These are phyloP conservation scores for Mechanitis mazaeus DNA, from an alignment of 2,888 invertebrate genomes.

Conservation along the genomic window DNA sequence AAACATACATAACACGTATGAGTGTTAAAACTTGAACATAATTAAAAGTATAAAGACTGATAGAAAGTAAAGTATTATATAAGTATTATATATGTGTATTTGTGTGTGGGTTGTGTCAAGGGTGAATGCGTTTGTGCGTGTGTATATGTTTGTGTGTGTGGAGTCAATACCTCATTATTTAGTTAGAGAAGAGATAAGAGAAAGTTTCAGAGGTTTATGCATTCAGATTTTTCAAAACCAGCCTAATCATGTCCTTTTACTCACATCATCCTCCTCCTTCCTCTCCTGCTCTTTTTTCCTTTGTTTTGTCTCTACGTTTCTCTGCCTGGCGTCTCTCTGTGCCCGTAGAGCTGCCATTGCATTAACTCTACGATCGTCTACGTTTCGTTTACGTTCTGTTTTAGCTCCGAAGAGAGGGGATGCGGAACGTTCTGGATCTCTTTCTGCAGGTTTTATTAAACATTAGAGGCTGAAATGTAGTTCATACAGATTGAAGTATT, in stretches of 20 bases:
- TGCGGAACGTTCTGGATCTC: conserved; percentile 47
- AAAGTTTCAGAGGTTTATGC: background rate
- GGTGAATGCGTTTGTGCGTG: too few species aligned
- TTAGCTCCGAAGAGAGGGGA: conserved; percentile 77
- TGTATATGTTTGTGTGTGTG: too few species aligned
- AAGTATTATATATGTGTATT: too few species aligned
- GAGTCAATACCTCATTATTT: too few species aligned
- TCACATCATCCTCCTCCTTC: conserved; percentile 72
- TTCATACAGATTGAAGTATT: too few species aligned
- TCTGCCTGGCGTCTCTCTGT: conserved; percentile 91
- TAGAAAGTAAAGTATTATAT: too few species aligned
- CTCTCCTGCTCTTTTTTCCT: conserved; percentile 73
- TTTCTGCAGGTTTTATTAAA: conserved; percentile 33
- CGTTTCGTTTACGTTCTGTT: conserved; percentile 85
- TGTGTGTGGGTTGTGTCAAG: too few species aligned
- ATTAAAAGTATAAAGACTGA: too few species aligned
- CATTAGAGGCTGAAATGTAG: background rate
- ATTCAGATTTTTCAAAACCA: too few species aligned
- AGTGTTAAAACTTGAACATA: too few species aligned
- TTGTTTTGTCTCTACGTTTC: conserved; percentile 80
- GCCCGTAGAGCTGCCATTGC: conserved; percentile 96
- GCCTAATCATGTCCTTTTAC: conserved; percentile 19
- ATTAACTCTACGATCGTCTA: conserved; percentile 93
- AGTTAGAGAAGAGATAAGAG: too few species aligned
- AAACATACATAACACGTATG: too few species aligned